phyloP scores from a whole-genome alignment of 2,113 vertebrate genomes.

The Clarias magur region DNA sequence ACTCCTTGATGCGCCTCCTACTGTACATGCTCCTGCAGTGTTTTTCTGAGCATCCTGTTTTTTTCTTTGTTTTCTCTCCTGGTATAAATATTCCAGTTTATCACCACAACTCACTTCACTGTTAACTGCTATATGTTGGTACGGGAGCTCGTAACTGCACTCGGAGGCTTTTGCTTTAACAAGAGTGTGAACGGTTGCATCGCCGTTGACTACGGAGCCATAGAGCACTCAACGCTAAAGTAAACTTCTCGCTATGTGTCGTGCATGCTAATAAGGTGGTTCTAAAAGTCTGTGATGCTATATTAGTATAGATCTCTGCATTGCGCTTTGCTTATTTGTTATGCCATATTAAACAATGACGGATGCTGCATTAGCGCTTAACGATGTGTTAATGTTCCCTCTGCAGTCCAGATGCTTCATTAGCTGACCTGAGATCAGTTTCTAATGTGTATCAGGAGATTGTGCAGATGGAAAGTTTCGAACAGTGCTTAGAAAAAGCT shows the following conservation, averaged over 20 bases:
- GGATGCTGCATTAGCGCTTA: conserved; percentile 7
- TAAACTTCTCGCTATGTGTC: conserved; percentile 11
- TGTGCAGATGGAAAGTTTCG: conserved; percentile 23
- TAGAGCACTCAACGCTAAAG: not conserved
- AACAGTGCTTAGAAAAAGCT: conserved; percentile 6
- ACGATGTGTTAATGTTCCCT: conserved; percentile 16
- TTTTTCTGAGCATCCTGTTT: not conserved
- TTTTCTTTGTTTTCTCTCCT: not conserved
- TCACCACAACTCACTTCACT: not conserved
- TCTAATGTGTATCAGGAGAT: conserved; percentile 24
- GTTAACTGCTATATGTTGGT: not conserved
- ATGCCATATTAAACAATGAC: conserved; percentile 28
- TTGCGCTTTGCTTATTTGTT: conserved; percentile 19
- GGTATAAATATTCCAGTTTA: not conserved
- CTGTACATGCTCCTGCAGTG: no score
- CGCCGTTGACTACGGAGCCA: not conserved
- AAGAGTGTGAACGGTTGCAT: not conserved
- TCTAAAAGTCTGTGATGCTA: not conserved
- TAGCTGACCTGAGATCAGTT: conserved; percentile 37
- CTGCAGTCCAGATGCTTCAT: conserved; percentile 24
- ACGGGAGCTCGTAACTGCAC: not conserved
- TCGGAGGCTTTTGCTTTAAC: not conserved
- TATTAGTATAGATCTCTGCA: conserved; percentile 22
- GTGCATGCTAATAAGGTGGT: not conserved
- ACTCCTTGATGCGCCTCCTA: not conserved